Conservation (phyloP, 2,888 invertebrate species). For the Drosophila affinis region DNA sequence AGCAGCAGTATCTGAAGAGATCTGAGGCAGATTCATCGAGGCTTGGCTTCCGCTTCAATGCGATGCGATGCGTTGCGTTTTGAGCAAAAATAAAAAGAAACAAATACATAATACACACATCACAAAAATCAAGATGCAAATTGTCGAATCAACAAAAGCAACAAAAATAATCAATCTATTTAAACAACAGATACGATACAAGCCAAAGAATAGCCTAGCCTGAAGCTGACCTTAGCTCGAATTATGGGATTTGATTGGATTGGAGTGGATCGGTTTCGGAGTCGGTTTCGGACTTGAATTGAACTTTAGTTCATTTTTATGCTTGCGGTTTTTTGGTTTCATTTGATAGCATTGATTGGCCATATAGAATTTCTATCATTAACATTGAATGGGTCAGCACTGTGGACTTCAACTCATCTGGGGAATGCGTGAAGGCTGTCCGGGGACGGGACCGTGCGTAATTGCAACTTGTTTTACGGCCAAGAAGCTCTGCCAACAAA, state of each 20-base stretch:
- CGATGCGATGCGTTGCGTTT: slow-evolving; percentile 51
- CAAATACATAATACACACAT: slow-evolving; percentile 24
- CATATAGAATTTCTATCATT: slow-evolving; percentile 70
- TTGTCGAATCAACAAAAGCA: slow-evolving; percentile 54
- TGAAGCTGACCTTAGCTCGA: slow-evolving; percentile 64
- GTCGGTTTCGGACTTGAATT: not conserved
- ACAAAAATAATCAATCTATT: slow-evolving; percentile 72
- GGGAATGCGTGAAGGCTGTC: slow-evolving; percentile 77
- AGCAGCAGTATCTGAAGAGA: slow-evolving; percentile 31
- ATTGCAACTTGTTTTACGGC: slow-evolving; percentile 56
- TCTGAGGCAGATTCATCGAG: slow-evolving; percentile 42
- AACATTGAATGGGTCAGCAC: slow-evolving; percentile 58
- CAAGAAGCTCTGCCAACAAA: slow-evolving; percentile 30
- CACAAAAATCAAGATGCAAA: slow-evolving; percentile 74
- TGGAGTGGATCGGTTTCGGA: slow-evolving; percentile 18
- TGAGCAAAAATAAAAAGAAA: slow-evolving; percentile 23
- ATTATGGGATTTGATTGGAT: slow-evolving; percentile 59
- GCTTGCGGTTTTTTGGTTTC: slow-evolving; percentile 1
- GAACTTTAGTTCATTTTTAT: slow-evolving; percentile 32
- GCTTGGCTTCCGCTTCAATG: slow-evolving; percentile 69
- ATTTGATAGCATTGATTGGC: slow-evolving; percentile 44
- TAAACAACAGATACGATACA: slow-evolving; percentile 47
- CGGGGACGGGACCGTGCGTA: slow-evolving; percentile 39
- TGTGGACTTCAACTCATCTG: slow-evolving; percentile 23
- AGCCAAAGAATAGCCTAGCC: slow-evolving; percentile 45